A percentile compares a stretch with the other conserved stretches of the same genome.
Evolutionary conservation across 2,797 vertebrate species (phyloP).

Genomic region (Pitangus sulphuratus): DNA sequence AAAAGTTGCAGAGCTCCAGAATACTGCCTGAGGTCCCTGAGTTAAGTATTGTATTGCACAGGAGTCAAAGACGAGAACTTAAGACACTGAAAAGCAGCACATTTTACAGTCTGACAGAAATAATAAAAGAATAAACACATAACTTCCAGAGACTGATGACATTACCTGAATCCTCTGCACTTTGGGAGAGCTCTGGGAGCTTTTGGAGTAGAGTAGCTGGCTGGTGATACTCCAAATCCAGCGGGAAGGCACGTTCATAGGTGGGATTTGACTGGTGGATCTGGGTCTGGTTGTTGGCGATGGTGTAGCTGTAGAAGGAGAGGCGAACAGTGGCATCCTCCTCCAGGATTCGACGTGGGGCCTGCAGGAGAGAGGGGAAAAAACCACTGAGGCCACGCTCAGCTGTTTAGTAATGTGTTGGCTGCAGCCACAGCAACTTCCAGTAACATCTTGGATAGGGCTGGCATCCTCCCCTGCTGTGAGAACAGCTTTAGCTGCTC

Average conservation of each 20-base stretch:
- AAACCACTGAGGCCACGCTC: background rate
- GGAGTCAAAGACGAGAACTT: background rate
- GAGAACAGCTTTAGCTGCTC: background rate
- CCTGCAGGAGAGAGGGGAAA: slow-evolving; percentile 67
- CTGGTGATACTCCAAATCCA: slow-evolving; percentile 91
- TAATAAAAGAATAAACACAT: rapidly evolving
- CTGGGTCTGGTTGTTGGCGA: slow-evolving; percentile 84
- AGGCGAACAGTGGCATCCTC: slow-evolving; percentile 88
- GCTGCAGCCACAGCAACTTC: slow-evolving; percentile 3
- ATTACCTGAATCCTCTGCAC: slow-evolving; percentile 88
- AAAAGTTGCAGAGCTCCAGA: background rate
- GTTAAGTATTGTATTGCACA: background rate
- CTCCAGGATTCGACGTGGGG: slow-evolving; percentile 88
- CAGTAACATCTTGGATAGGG: slow-evolving; percentile 9
- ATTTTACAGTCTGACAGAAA: background rate
- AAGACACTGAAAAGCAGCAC: background rate
- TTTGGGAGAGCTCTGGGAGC: slow-evolving; percentile 89
- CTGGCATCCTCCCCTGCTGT: slow-evolving; percentile 5
- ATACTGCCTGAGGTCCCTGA: background rate
- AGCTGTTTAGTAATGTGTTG: background rate
- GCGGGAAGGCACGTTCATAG: slow-evolving; percentile 88
- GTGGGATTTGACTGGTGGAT: slow-evolving; percentile 86
- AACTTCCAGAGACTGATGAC: background rate
- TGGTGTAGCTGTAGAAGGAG: slow-evolving; percentile 90
- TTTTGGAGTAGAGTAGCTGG: slow-evolving; percentile 84